Evolutionary conservation across 2,113 vertebrate species (phyloP).

Genomic region (Promerops cafer): DNA sequence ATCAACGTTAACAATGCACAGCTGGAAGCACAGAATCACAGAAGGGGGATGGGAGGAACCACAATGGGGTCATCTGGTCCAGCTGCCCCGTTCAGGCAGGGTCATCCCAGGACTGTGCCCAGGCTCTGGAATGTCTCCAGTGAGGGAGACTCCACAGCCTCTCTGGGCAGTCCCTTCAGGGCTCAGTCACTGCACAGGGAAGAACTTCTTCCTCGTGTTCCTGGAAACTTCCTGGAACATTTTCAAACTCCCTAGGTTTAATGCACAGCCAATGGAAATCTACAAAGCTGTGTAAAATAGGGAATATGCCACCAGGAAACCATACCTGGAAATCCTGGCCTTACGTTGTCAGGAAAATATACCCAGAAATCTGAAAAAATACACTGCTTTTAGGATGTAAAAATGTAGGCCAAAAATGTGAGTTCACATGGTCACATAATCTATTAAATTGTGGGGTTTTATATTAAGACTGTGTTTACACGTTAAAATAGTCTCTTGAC

Average conservation of each 20-base stretch:
- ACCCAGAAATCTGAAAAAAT: neutral
- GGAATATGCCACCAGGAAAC: neutral
- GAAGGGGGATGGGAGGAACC: neutral
- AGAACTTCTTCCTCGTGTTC: neutral
- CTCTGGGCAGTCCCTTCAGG: neutral
- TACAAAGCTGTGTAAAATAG: neutral
- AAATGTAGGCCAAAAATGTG: neutral
- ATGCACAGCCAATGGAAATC: neutral
- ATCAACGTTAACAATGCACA: neutral
- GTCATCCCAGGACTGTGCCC: neutral
- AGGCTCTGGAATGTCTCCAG: neutral
- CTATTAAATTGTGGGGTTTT: neutral
- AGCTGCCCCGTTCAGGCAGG: neutral
- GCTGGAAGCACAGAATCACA: neutral
- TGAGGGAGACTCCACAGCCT: neutral
- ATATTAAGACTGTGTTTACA: neutral
- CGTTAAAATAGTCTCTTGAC: neutral
- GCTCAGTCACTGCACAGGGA: neutral
- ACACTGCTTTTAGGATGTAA: neutral
- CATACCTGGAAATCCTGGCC: neutral
- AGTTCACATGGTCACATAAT: neutral
- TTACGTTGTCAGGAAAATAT: neutral
- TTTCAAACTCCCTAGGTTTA: neutral
- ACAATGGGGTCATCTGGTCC: neutral
- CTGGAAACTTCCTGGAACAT: neutral